Evolutionary conservation across 2,888 invertebrate species (phyloP), one percentile per base, ranked within the genome.

Genomic region (Tupiocoris notatus): DNA sequence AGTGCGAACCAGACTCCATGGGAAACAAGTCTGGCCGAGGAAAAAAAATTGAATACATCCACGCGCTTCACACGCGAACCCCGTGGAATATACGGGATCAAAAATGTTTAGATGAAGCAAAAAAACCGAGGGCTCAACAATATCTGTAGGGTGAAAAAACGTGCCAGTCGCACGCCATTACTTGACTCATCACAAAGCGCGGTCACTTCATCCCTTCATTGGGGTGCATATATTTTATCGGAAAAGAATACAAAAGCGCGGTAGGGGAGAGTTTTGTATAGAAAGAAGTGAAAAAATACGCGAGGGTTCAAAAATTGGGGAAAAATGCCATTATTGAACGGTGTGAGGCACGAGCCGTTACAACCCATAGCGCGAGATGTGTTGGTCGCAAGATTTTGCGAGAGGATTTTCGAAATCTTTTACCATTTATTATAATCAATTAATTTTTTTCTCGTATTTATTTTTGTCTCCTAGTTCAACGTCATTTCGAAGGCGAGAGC

Each of bases 81-180:
- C n/a, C n/a, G n/a, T n/a, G n/a, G n/a, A n/a, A n/a, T n/a, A n/a
- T n/a, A n/a, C n/a, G n/a, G n/a, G n/a, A n/a, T n/a, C 39, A 39
- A 39, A 39, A 39, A 39, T 12, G 39, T 12, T 39, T 12, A 39
- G 39, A 39, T 39, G 3, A 12, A 7, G 39, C 12, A 7, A 12
- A 39, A 39, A 39, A 7, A 39, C 12, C 39, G 3, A 39, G 39
- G 6, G 39, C n/a, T n/a, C n/a, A 39, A 39, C 3, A 39, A 39
- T 7, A 39, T 39, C 12, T 6, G 22, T 9, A 39, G 20, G 59
- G 17, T 3, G 20, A 59, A 67, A 67, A 56, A 56, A 21, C 67
- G 67, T 67, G 67, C 67, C 21, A 56, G 67, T 57, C 67, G 67
- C 22, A 67, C 67, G 67, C 67, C 67, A 67, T 67, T 21, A 57